Evolutionary conservation across 1,140 invertebrate genomes (phyloP), one percentile per base, ranked within the genome.

Genomic region (Hestina assimilis): DNA sequence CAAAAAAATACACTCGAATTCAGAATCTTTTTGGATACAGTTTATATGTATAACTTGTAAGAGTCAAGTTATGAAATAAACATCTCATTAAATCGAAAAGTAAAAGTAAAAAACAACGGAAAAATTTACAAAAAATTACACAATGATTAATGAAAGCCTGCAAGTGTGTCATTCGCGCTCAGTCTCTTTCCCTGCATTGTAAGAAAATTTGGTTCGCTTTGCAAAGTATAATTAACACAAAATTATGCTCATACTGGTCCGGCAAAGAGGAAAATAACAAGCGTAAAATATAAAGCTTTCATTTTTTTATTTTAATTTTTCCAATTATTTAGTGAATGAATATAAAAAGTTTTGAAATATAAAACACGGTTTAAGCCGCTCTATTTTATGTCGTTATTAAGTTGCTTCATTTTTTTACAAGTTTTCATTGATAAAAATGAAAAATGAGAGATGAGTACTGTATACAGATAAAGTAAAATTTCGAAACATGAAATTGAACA

Each of bases 141-240:
- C 41, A 55, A 58, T 64, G 61, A 68, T 68, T 68, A 60, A 68
- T 68, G 65, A 56, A 52, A 63, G 48, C 11, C 15, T 35, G 31
- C 53, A 60, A 61, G 58, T 68, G 14, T 68, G 65, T 67, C 65
- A 47, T 23, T 19, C 50, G 20, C 28, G 41, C 21, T 45, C 40
- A 41, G 40, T 60, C 26, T 57, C 28, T 45, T 57, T 60, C 23
- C 17, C 40, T 23, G 53, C 33, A 56, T 29, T 56, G 53, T 63
- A 45, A 52, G 55, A 58, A 66, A 62, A 62, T 56, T 61, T 54
- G 35, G 41, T 51, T 51, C 33, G 43, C 45, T 55, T 50, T 51
- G 35, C 51, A 50, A 58, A 50, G 31, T 58, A 55, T 66, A 66
- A 66, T 66, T 66, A 66, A 52, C 24, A 4, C 28, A 23, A 29